Base-by-base conservation (phyloP, 1,140 invertebrate species). In the Pogonomyrmex barbatus region DNA sequence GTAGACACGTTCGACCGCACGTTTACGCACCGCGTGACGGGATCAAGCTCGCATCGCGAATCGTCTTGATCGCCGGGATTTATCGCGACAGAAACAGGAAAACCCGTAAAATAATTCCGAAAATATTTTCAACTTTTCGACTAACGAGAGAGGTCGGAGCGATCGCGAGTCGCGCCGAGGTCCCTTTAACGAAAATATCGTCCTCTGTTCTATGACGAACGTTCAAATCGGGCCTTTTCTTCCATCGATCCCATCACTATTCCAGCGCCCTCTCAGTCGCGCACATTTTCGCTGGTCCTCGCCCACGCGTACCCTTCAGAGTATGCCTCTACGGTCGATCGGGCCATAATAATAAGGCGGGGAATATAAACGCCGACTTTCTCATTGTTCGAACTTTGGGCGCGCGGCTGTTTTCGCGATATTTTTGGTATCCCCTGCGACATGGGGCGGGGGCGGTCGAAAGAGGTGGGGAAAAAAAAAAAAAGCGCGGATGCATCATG, bases 301-400 rank as follows among this genome's bases (percentile, higher is more conserved):
- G 86, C 89, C 89, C 79, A 92, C 91, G 89, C 81, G 62, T 92
- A 91, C 86, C 91, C 90, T 92, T 92, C 91, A 89, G 82, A 65
- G 54, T 68, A 63, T 76, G 82, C 89, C 78, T 76, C 87, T 82
- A 91, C 91, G 84, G 84, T 83, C 89, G 89, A 89, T 67, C 89
- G 63, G 63, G 68, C 85, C 87, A 91, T 89, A 91, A 92, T 87
- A 91, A 90, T 82, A 89, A 87, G 76, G 78, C 70, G 50, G 42
- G 62, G 60, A 82, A 58, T 71, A 85, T 77, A 87, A 84, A 88
- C 78, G 76, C 45, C 6, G 60, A 52, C 85, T 36, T 70, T 67
- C 56, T 86, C 88, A 91, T 91, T 91, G 89, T 91, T 91, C 71
- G 70, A 5, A 52, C 71, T n/a, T 52, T 65, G 58, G 47, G 17